Evolutionary conservation across 1,140 invertebrate genomes (phyloP), one percentile per base, ranked within the genome.

Genomic region (Temnothorax nylanderi): DNA sequence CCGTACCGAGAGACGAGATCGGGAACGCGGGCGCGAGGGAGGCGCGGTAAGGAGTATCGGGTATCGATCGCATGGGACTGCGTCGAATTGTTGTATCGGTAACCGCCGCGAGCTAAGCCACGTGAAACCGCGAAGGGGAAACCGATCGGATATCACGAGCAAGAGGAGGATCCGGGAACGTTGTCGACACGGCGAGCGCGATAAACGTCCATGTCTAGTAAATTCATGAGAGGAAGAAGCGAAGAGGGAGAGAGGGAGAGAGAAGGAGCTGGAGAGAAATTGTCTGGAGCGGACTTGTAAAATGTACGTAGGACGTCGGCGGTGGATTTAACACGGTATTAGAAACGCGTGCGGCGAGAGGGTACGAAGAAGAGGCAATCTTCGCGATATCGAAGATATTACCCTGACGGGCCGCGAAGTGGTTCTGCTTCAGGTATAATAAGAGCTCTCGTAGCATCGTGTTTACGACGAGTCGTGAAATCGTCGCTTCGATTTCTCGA

Each of bases 381-480:
- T 26, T 41, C 11, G 77, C 34, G 64, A 44, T 77, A 77, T 71
- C 34, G 62, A 69, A 69, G 47, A 80, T 21, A 78, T 78, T 37
- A 51, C 4, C 44, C n/a, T 7, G 44, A 37, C 13, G 37, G 32
- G 13, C 69, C 26, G 5, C 69, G 6, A 47, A 69, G 32, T 32
- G 49, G 37, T 71, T 81, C 49, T 81, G 49, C 65, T 72, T 56
- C 65, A 56, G 78, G 34, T 56, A 44, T 16, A 26, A 56, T 67
- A 54, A 41, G 47, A 54, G 21, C 18, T 37, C 41, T 54, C 47
- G 65, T 8, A 49, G 21, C n/a, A 56, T 69, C n/a, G 26, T 2
- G 21, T 81, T 81, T 80, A 69, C 62, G 47, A 71, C 37, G 18
- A 47, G 58, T 64, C n/a, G 41, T 41, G 77, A 78, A 78, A 78